These are phyloP conservation scores for Syngnathus acus DNA, from an alignment of 2,797 vertebrate species.

Conservation along the genomic window DNA sequence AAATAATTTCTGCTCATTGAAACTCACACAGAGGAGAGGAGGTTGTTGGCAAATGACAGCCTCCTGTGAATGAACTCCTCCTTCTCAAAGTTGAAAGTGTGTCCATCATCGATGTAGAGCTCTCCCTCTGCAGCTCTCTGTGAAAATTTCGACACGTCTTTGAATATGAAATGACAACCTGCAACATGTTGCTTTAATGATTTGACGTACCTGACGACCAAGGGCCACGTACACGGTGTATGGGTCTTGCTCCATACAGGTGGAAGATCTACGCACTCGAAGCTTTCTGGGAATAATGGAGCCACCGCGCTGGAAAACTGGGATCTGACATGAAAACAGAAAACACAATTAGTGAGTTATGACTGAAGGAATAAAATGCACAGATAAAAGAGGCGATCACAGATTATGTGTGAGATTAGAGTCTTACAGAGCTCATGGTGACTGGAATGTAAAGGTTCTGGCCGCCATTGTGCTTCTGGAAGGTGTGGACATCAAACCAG, in stretches of 20 bases:
- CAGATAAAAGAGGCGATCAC: background rate
- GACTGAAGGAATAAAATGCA: background rate
- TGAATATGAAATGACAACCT: background rate
- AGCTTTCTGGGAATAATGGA: slow-evolving; percentile 82
- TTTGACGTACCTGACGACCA: slow-evolving; percentile 66
- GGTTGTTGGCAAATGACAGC: slow-evolving; percentile 71
- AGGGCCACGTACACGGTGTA: slow-evolving; percentile 83
- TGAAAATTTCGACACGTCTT: slow-evolving; percentile 3
- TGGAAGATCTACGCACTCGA: slow-evolving; percentile 77
- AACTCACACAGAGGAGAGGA: slow-evolving; percentile 76
- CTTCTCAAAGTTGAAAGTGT: slow-evolving; percentile 79
- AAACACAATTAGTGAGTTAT: background rate
- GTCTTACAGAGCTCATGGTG: slow-evolving; percentile 80
- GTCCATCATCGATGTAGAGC: slow-evolving; percentile 84
- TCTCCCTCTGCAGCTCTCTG: slow-evolving; percentile 82
- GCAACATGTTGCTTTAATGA: no score
- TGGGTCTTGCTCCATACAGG: slow-evolving; percentile 83
- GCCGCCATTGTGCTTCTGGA: slow-evolving; percentile 79
- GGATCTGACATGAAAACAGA: slow-evolving; percentile 70
- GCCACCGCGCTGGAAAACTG: slow-evolving; percentile 84
- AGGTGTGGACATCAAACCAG: slow-evolving; percentile 81
- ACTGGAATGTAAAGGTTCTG: slow-evolving; percentile 84
- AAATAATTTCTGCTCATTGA: no score
- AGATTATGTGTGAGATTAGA: background rate
- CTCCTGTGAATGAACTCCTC: slow-evolving; percentile 76